phyloP scores from a whole-genome alignment of 2,113 vertebrate species.

The Hippoglossus stenolepis region DNA sequence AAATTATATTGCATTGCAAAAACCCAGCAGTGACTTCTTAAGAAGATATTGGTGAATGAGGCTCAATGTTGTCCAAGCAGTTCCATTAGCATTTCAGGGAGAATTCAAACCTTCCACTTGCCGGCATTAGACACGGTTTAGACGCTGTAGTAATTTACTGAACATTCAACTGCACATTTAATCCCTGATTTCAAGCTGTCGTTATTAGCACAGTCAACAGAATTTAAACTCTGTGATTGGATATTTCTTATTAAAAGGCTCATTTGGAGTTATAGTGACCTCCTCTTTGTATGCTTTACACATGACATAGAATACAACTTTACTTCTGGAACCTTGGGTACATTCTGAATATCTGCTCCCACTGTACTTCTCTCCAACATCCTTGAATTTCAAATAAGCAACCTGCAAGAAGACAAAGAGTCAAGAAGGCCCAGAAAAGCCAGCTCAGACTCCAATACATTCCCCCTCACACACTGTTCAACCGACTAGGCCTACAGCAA shows the following conservation, averaged over 20 bases:
- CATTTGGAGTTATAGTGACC: neutral
- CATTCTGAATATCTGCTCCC: too few relatives aligned
- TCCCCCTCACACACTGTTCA: neutral
- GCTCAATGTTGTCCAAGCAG: neutral
- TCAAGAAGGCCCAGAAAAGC: neutral
- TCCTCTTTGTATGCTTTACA: neutral
- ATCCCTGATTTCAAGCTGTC: neutral
- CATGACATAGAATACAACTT: neutral
- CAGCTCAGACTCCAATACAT: neutral
- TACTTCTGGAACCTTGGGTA: neutral
- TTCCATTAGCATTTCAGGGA: too few relatives aligned
- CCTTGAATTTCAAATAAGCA: neutral
- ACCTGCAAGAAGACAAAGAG: neutral
- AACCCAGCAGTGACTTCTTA: neutral
- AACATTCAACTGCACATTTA: neutral
- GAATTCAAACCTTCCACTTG: too few relatives aligned
- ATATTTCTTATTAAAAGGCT: neutral
- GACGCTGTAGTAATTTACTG: too few relatives aligned
- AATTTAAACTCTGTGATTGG: neutral
- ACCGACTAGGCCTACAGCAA: neutral
- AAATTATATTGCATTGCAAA: neutral
- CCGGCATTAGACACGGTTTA: too few relatives aligned
- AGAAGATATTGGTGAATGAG: too few relatives aligned
- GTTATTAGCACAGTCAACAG: neutral
- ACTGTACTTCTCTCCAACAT: neutral